Evolutionary conservation across 1,140 invertebrate genomes (phyloP).

Genomic region (Cydia splendana): DNA sequence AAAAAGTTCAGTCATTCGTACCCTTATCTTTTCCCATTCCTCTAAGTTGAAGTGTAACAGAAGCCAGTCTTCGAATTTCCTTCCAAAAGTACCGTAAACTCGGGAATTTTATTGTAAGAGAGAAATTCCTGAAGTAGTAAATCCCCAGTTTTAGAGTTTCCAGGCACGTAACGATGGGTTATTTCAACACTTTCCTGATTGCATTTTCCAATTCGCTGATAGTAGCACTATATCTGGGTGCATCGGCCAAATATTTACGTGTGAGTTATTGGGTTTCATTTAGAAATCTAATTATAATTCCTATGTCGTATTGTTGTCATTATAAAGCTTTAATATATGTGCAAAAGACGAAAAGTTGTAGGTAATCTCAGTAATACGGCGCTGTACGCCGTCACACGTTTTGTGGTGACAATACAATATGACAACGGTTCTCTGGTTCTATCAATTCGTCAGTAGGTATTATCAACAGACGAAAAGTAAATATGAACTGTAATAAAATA

Average conservation of each 20-base stretch:
- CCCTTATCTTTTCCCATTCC: neutral
- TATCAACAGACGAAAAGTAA: no score
- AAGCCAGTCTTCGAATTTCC: neutral
- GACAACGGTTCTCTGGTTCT: no score
- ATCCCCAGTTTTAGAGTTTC: neutral
- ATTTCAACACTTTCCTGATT: constrained; percentile 21
- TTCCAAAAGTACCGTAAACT: neutral
- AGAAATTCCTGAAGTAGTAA: constrained; percentile 6
- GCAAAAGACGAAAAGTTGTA: no score
- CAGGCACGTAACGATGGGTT: neutral
- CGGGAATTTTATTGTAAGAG: neutral
- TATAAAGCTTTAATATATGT: no score
- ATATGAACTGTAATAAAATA: no score
- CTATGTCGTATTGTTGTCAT: no score
- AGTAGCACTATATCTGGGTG: neutral
- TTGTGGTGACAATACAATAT: no score
- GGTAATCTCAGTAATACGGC: no score
- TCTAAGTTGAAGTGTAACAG: neutral
- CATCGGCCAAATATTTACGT: neutral
- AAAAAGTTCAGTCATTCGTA: neutral
- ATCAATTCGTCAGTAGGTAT: no score
- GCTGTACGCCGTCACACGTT: no score
- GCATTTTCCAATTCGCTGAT: constrained; percentile 9
- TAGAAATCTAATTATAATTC: neutral
- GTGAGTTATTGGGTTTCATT: neutral